phyloP scores from a whole-genome alignment of 2,797 vertebrate genomes.

The Tiaroga cobitis region DNA sequence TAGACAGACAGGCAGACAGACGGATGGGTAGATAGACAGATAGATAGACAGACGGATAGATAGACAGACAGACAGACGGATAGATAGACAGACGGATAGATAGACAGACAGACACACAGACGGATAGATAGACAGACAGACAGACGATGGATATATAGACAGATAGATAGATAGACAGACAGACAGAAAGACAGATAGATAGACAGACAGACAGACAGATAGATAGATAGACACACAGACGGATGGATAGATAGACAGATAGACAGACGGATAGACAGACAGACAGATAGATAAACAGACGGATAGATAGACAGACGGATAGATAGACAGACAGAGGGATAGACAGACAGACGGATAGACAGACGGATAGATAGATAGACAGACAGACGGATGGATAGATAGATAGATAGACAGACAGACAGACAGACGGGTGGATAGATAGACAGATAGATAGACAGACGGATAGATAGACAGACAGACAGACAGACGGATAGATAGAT shows the following conservation, averaged over 20 bases:
- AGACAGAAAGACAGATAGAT: rapidly evolving
- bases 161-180: too few relatives aligned
- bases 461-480: too few relatives aligned
- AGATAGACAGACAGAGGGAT: rapidly evolving
- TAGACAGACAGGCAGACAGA: too few relatives aligned
- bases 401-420: rapidly evolving
- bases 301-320: too few relatives aligned
- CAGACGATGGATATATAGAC: too few relatives aligned
- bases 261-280: too few relatives aligned
- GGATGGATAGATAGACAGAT: rapidly evolving
- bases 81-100: rapidly evolving
- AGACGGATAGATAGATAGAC: too few relatives aligned
- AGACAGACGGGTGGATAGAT: rapidly evolving
- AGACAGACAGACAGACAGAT: rapidly evolving
- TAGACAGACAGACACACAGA: rapidly evolving
- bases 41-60: too few relatives aligned
- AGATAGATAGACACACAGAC: rapidly evolving
- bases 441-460: rapidly evolving
- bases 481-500: too few relatives aligned
- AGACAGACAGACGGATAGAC: rapidly evolving
- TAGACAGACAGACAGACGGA: too few relatives aligned
- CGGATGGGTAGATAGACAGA: too few relatives aligned
- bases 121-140: rapidly evolving
- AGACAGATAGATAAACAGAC: rapidly evolving
- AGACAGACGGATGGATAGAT: too few relatives aligned